A percentile compares a stretch with the other conserved stretches of the same genome.
These are phyloP conservation scores for Varecia variegata DNA, from an alignment of 2,797 vertebrate species.

Conservation along the genomic window DNA sequence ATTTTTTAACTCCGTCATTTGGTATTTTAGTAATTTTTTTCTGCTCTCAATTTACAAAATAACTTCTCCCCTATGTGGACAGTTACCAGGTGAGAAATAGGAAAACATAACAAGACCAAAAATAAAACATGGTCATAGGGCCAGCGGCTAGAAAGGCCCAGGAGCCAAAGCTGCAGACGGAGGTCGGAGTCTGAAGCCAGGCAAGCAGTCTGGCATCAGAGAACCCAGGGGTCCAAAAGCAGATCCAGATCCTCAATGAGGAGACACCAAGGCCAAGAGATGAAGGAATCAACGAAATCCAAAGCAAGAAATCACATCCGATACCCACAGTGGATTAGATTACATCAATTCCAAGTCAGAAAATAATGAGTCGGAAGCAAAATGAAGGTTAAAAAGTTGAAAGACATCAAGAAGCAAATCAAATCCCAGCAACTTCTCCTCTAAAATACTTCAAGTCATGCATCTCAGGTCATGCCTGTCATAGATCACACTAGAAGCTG, in stretches of 20 bases:
- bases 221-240: neutral
- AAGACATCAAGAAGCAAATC: neutral
- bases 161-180: neutral
- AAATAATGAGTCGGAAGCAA: neutral
- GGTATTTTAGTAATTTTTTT: neutral
- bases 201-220: neutral
- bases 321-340: neutral
- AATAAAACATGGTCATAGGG: neutral
- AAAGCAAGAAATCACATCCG: neutral
- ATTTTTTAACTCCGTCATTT: neutral
- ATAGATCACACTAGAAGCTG: neutral
- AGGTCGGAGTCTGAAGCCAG: neutral
- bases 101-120: neutral
- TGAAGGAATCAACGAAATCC: neutral
- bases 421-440: neutral
- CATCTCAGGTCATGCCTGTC: neutral
- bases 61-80: neutral
- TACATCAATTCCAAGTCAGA: neutral
- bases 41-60: neutral
- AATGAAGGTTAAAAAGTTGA: neutral
- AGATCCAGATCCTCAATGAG: neutral
- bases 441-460: neutral
- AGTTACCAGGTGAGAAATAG: neutral
- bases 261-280: neutral
- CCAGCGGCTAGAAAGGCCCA: neutral